Evolutionary conservation across 2,113 vertebrate genomes (phyloP), one percentile per base, ranked within the genome.

Genomic region (Sprattus sprattus): DNA sequence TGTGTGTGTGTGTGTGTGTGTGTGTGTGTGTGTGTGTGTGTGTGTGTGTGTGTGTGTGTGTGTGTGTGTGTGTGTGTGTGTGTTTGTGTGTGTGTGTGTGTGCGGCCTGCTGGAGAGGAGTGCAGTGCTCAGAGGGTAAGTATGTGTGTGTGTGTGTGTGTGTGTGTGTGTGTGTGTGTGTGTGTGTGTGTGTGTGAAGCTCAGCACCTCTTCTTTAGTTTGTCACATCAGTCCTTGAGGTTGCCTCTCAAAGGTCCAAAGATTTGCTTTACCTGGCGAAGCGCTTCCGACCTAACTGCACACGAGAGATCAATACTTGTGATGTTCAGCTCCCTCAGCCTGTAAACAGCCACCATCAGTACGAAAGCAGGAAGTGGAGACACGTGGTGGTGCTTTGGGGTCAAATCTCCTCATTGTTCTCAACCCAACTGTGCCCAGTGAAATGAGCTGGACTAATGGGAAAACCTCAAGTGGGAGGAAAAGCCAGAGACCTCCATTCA

Each of bases 91-190:
- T 83, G 8, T 81, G 7, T 88, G 54, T 78, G 50, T 83, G 11
- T 81, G 7, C 91, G 0, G 91, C 95, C 0, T 97, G 98, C 0
- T 99, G 97, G 97, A 97, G 15, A 0, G 98, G 97, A 67, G 86
- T 94, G 88, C 91, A 87, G 67, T 99, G 98, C 92, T 92, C 95
- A 88, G 92, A 96, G 90, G 95, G 97, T 99, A 92, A 94, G 87
- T 78, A 85, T 15, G 83, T 67, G 22, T 47, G 11, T 50, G 57
- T 49, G 57, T 81, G 52, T 83, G 8, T 81, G 7, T 88, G 54
- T 78, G 50, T 83, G 11, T 81, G 7, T 88, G 54, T 81, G 50
- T 83, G 11, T 81, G 7, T 88, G 54, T 81, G 50, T 83, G 11
- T 81, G 7, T 88, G 57, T 81, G 52, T 83, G 13, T 81, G 8